These are phyloP conservation scores for Epinotia nisella DNA, from an alignment of 2,888 invertebrate genomes.

Conservation along the genomic window DNA sequence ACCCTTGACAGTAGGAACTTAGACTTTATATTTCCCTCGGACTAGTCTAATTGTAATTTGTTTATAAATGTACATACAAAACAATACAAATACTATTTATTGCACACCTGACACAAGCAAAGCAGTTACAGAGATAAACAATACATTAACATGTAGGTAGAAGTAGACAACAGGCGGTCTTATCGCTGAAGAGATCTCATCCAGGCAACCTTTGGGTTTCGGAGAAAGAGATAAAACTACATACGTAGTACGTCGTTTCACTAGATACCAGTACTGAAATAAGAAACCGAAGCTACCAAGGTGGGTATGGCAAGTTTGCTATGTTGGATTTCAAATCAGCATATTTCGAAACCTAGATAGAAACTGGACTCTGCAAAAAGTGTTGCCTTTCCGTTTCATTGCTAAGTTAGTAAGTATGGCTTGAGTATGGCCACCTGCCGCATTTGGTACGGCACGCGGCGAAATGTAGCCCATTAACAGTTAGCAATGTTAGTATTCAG, in stretches of 20 bases:
- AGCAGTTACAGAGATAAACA: too few species aligned
- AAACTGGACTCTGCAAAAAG: slow-evolving; percentile 29
- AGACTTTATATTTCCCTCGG: too few species aligned
- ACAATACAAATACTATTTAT: too few species aligned
- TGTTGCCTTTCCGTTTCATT: slow-evolving; percentile 22
- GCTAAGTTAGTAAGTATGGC: slow-evolving; percentile 6
- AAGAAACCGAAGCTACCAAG: background rate
- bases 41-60: background rate
- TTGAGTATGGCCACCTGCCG: background rate
- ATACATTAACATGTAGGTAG: too few species aligned
- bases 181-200: too few species aligned
- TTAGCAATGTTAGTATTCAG: slow-evolving; percentile 11
- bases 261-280: background rate
- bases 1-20: too few species aligned
- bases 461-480: slow-evolving; percentile 7
- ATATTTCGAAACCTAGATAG: slow-evolving; percentile 28
- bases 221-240: too few species aligned
- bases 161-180: too few species aligned
- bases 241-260: background rate
- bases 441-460: slow-evolving; percentile 21
- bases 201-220: too few species aligned
- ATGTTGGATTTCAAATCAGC: slow-evolving; percentile 21
- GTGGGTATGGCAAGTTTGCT: background rate
- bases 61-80: too few species aligned
- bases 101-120: too few species aligned